Base-by-base conservation (phyloP, 2,888 invertebrate genomes). In the Xiphydria camelus region DNA sequence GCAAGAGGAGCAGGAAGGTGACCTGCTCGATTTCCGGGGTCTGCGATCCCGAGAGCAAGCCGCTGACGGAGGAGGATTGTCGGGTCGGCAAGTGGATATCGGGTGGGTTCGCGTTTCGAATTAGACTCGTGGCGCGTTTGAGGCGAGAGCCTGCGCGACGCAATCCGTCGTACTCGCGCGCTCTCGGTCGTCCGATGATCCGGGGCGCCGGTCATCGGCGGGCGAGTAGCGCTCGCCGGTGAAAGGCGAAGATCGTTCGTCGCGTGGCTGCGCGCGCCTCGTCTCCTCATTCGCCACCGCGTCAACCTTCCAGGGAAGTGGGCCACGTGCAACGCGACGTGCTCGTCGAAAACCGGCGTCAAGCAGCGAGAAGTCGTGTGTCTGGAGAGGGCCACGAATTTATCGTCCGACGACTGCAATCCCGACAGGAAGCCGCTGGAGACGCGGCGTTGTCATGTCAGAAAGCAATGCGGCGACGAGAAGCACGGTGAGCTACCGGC, bases 321-420 rank as follows among this genome's bases (percentile, higher is more conserved):
- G 71, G 62, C 63, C 20, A 43, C 59, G 4, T 71, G 71, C 48
- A 69, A 71, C 42, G 68, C 71, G 20, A 71, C 64, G n/a, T 71
- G 71, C 25, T 41, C 50, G 14, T 34, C 48, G 14, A 70, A 64
- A 43, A 53, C 55, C 29, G 71, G 71, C 6, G 43, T 66, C 23
- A 71, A 70, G 42, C 60, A 45, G 5, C 62, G 71, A 4, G 61
- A 64, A 21, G 65, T 71, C 17, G 58, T 57, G 29, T 71, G 71
- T 49, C 64, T 60, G 23, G 67, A 71, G 49, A 62, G 68, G 47
- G 51, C 58, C 41, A 68, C 63, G 14, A 62, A 68, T 41, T 55
- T 57, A 33, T 35, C 55, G 6, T 66, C 71, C 19, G 51, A 57
- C 17, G 65, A 71, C 49, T 71, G 71, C 47, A 64, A 67, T 45